Percentiles rank a stretch among this genome's conserved stretches.
Conservation (phyloP, 2,797 vertebrate genomes). For the Siniperca obscura region DNA sequence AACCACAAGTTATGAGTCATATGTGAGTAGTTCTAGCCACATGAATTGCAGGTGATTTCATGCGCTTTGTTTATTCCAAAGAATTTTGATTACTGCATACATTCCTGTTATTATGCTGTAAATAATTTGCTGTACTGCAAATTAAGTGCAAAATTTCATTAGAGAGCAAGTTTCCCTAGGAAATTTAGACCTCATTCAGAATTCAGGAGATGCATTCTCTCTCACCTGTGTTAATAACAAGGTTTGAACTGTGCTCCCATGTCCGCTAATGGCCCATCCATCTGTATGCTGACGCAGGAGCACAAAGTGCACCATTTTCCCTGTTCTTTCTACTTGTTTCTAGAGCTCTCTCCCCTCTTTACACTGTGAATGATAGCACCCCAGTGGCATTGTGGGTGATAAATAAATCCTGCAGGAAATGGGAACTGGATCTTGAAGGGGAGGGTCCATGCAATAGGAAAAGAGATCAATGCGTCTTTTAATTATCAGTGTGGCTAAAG, state of each 20-base stretch:
- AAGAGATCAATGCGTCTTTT: conserved; percentile 84
- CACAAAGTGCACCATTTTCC: conserved; percentile 73
- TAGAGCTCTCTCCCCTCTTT: conserved; percentile 72
- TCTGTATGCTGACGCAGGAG: conserved; percentile 68
- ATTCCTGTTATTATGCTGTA: conserved; percentile 5
- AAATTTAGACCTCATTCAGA: conserved; percentile 52
- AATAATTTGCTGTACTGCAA: conserved; percentile 27
- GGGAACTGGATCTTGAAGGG: conserved; percentile 76
- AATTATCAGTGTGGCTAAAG: conserved; percentile 81
- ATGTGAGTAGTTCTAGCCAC: neutral
- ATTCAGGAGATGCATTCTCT: conserved; percentile 47
- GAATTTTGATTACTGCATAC: conserved; percentile 14
- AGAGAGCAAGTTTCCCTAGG: neutral
- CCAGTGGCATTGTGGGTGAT: conserved; percentile 78
- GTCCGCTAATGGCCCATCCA: conserved; percentile 79
- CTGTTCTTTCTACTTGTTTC: conserved; percentile 71
- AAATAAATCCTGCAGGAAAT: conserved; percentile 83
- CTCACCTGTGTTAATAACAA: conserved; percentile 73
- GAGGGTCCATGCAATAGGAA: conserved; percentile 56
- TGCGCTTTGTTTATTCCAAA: neutral
- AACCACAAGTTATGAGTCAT: neutral
- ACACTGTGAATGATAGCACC: conserved; percentile 79
- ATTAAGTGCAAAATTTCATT: conserved; percentile 21
- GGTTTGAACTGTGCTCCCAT: conserved; percentile 67
- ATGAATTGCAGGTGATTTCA: neutral